These are phyloP conservation scores for Hippolais icterina DNA, from an alignment of 2,113 vertebrate genomes.

Conservation along the genomic window DNA sequence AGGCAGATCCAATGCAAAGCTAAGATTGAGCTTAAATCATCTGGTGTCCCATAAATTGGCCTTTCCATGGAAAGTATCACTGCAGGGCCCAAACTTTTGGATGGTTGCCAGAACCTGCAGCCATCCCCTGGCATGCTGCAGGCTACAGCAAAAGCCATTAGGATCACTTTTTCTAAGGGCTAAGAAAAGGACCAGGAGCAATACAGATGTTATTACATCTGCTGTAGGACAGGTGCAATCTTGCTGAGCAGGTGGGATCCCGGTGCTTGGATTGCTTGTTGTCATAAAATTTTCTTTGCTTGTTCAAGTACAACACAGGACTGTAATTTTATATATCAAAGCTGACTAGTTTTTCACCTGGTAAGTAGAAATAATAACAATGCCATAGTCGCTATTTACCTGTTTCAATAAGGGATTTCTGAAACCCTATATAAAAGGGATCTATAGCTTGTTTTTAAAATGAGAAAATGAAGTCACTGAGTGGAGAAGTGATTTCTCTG, in stretches of 20 bases:
- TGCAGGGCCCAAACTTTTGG: not conserved
- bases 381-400: not conserved
- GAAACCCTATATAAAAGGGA: not conserved
- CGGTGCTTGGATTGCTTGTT: not conserved
- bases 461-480: not conserved
- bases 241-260: not conserved
- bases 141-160: not conserved
- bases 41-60: not conserved
- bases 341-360: not conserved
- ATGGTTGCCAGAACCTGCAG: not conserved
- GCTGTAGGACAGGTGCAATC: not conserved
- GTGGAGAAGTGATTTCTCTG: not conserved
- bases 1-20: not conserved
- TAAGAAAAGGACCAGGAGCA: not conserved
- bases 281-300: not conserved
- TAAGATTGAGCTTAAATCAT: not conserved
- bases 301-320: not conserved
- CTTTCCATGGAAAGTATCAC: not conserved
- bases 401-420: not conserved
- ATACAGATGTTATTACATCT: slow-evolving; percentile 37
- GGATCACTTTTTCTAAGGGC: not conserved
- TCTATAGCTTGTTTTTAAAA: not conserved
- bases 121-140: not conserved
- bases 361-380: not conserved
- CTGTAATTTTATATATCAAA: not conserved